Conservation (phyloP, 2,113 vertebrate genomes). For the Sylvietta virens region DNA sequence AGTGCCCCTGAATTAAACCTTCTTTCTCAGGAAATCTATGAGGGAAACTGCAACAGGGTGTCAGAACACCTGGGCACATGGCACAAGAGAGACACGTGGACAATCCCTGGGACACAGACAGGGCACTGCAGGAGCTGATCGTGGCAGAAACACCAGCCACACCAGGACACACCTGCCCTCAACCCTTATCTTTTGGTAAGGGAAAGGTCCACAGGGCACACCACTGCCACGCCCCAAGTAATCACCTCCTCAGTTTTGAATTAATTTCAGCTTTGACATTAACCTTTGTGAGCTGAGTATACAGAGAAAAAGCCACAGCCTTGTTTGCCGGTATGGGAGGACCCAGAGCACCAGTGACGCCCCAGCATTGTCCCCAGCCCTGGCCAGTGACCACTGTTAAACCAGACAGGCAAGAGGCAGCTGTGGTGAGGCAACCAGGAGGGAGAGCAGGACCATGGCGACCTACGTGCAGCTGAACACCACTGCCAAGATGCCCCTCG, state of each 20-base stretch:
- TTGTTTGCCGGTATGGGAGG: neutral
- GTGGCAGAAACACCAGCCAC: fast-evolving
- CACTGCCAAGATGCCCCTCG: constrained; percentile 72
- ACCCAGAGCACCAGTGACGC: fast-evolving
- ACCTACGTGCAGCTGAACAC: constrained; percentile 70
- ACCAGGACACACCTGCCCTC: fast-evolving
- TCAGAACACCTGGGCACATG: fast-evolving
- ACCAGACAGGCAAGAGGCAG: neutral
- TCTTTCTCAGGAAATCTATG: fast-evolving
- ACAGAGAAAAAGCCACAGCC: neutral
- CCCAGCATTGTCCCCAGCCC: neutral
- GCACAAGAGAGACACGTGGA: fast-evolving
- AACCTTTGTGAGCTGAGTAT: neutral
- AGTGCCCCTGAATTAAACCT: neutral
- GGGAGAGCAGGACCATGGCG: constrained; percentile 23
- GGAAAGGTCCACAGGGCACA: fast-evolving
- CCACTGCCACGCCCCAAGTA: fast-evolving
- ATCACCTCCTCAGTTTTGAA: neutral
- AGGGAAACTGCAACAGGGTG: neutral
- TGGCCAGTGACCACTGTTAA: neutral
- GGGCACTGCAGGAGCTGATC: neutral
- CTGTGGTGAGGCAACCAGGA: neutral
- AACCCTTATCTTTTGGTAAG: neutral
- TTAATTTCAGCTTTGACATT: neutral
- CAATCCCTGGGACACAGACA: fast-evolving